Conservation (phyloP, 2,888 invertebrate genomes). For the Apamea sordens region DNA sequence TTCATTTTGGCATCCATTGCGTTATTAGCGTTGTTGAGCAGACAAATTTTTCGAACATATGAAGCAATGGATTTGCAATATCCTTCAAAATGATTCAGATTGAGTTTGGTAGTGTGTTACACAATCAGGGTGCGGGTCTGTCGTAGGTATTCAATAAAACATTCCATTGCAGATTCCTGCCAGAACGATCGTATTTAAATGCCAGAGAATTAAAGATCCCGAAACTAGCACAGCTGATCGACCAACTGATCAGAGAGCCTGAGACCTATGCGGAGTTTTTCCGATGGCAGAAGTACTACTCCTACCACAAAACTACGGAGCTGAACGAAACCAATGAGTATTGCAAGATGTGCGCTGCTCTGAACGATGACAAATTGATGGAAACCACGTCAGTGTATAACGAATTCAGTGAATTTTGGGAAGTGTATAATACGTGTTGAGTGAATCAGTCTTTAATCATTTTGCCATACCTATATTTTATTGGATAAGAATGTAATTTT, state of each 20-base stretch:
- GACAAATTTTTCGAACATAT: too few species aligned
- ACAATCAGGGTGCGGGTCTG: too few species aligned
- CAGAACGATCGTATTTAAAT: constrained; percentile 82
- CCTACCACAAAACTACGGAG: constrained; percentile 73
- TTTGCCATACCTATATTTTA: neutral
- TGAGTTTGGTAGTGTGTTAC: too few species aligned
- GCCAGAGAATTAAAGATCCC: constrained; percentile 73
- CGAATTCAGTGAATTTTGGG: constrained; percentile 82
- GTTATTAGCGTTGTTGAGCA: too few species aligned
- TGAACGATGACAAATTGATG: constrained; percentile 76
- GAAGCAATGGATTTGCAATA: too few species aligned
- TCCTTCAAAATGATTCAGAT: too few species aligned
- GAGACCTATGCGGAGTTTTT: constrained; percentile 80
- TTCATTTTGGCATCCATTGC: too few species aligned
- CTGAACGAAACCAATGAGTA: constrained; percentile 81
- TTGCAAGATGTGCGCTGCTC: constrained; percentile 80
- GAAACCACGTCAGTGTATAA: constrained; percentile 71
- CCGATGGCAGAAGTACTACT: constrained; percentile 83
- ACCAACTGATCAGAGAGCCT: constrained; percentile 76
- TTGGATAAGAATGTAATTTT: neutral
- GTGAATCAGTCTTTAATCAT: neutral
- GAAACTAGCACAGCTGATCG: constrained; percentile 77
- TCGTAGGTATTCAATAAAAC: neutral
- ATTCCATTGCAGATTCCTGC: constrained; percentile 79
- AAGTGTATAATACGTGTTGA: constrained; percentile 65